These are phyloP conservation scores for Psettodes erumei DNA, from an alignment of 2,113 vertebrate species.

Conservation along the genomic window DNA sequence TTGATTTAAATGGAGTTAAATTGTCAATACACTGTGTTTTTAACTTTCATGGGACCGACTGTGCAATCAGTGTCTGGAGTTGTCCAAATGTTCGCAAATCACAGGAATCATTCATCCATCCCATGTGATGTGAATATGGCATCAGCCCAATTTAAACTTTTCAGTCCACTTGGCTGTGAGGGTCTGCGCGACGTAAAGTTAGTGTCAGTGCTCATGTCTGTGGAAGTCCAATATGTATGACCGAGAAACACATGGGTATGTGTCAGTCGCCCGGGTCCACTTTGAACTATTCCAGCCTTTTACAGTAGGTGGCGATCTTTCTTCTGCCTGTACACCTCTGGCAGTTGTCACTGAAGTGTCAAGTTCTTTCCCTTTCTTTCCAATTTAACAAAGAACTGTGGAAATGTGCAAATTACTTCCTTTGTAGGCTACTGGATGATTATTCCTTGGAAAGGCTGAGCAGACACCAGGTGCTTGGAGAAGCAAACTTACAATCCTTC, in stretches of 20 bases:
- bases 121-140: too few relatives aligned
- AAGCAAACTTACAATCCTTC: not conserved
- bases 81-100: not conserved
- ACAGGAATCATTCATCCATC: not conserved
- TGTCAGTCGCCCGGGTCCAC: too few relatives aligned
- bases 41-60: not conserved
- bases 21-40: not conserved
- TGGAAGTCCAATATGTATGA: too few relatives aligned
- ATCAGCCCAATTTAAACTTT: too few relatives aligned
- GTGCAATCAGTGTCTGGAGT: not conserved
- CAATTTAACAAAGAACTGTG: slow-evolving; percentile 28
- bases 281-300: too few relatives aligned
- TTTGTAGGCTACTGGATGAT: slow-evolving; percentile 13
- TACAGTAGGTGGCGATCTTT: too few relatives aligned
- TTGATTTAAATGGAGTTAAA: not conserved
- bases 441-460: slow-evolving; percentile 22
- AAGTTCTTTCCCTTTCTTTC: slow-evolving; percentile 7
- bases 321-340: too few relatives aligned
- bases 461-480: slow-evolving; percentile 46
- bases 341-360: slow-evolving; percentile 12
- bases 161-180: too few relatives aligned
- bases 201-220: too few relatives aligned
- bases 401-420: slow-evolving; percentile 35
- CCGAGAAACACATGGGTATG: too few relatives aligned
- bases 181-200: too few relatives aligned